Conservation (phyloP, 2,797 vertebrate genomes). For the Amphiprion clarkii region DNA sequence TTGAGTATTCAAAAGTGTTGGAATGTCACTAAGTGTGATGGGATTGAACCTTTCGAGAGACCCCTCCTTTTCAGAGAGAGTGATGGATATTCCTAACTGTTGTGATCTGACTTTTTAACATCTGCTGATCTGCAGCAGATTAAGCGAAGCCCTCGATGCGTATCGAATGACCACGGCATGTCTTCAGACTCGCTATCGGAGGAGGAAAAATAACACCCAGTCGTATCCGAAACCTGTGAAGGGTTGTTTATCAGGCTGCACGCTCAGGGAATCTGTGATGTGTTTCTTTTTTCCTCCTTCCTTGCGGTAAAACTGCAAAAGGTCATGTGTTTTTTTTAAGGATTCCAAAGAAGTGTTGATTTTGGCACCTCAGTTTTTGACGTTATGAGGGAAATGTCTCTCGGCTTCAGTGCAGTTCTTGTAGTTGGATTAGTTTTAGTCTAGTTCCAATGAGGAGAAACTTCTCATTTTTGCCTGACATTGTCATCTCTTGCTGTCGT, state of each 20-base stretch:
- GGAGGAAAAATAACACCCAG: not conserved
- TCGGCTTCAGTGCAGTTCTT: not conserved
- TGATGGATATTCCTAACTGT: conserved; percentile 11
- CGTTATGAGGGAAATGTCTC: not conserved
- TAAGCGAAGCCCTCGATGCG: conserved; percentile 4
- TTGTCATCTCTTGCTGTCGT: too few species aligned
- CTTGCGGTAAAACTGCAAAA: not conserved
- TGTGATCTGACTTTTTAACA: conserved; percentile 46
- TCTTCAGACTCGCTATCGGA: conserved; percentile 4
- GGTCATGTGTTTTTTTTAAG: not conserved
- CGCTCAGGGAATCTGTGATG: not conserved
- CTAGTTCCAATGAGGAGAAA: not conserved
- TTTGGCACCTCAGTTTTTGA: not conserved
- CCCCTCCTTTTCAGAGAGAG: not conserved
- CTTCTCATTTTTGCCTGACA: not conserved
- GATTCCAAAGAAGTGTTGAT: not conserved
- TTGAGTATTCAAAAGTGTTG: not conserved
- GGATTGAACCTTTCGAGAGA: conserved; percentile 2
- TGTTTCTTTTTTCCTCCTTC: not conserved
- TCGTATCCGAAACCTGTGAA: conserved; percentile 10
- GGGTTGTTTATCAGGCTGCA: not conserved
- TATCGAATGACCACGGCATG: conserved; percentile 16
- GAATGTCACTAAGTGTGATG: conserved; percentile 28
- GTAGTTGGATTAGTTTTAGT: not conserved
- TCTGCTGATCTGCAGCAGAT: conserved; percentile 41